A percentile compares a stretch with the other conserved stretches of the same genome.
phyloP scores from a whole-genome alignment of 2,113 vertebrate species.

The Phylloscopus trochiloides region DNA sequence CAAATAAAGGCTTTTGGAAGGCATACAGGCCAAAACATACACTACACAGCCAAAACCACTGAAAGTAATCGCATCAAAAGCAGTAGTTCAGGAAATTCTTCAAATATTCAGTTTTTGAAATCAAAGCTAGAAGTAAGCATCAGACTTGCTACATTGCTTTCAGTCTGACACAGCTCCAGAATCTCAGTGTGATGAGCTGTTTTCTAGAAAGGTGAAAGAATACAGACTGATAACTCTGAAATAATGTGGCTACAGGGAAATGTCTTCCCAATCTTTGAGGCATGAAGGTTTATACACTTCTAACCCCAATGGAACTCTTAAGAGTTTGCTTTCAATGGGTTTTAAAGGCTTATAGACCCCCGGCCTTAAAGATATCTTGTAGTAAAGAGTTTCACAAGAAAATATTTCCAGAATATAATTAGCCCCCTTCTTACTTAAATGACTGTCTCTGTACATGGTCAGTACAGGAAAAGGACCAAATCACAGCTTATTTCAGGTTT shows the following conservation, averaged over 20 bases:
- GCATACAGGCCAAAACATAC: neutral
- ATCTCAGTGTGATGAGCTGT: neutral
- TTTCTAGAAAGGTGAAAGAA: neutral
- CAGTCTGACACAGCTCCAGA: neutral
- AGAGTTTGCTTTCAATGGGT: neutral
- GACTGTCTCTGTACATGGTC: neutral
- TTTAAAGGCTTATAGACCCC: neutral
- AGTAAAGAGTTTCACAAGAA: neutral
- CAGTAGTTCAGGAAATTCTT: neutral
- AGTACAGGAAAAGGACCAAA: neutral
- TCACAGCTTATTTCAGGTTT: neutral
- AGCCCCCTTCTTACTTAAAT: neutral
- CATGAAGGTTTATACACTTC: neutral
- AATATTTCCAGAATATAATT: neutral
- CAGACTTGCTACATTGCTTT: neutral
- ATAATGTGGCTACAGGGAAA: neutral
- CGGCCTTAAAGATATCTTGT: neutral
- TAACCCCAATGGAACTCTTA: neutral
- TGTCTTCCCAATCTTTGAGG: neutral
- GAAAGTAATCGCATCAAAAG: neutral
- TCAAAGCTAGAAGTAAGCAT: neutral
- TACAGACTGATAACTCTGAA: neutral
- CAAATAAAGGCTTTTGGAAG: neutral
- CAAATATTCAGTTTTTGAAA: neutral
- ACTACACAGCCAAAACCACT: neutral